Evolutionary conservation across 1,140 invertebrate genomes (phyloP).

Genomic region (Conus ventricosus): DNA sequence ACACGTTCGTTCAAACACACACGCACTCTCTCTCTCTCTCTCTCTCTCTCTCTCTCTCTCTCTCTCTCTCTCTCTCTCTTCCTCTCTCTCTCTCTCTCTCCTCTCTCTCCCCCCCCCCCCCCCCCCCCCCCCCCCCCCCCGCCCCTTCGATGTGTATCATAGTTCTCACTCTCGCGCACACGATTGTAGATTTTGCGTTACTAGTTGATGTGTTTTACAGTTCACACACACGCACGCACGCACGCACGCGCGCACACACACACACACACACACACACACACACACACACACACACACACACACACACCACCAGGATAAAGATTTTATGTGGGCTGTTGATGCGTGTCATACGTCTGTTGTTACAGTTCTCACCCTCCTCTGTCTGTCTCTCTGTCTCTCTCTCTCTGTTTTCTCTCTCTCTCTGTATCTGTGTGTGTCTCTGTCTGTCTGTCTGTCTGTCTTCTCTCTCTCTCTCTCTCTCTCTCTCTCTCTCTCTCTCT

Average conservation of each 20-base stretch:
- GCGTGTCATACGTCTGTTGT: no score
- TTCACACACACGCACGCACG: neutral
- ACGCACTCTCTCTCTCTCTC: constrained; percentile 37
- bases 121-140: neutral
- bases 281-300: neutral
- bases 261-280: neutral
- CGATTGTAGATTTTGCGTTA: neutral
- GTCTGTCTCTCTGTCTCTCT: no score
- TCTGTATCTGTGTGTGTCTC: no score
- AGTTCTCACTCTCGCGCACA: no score
- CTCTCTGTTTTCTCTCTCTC: no score
- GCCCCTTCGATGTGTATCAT: neutral
- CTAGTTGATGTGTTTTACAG: neutral
- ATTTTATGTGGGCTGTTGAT: no score
- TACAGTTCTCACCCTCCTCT: no score
- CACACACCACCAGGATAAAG: neutral
- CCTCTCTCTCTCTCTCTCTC: neutral
- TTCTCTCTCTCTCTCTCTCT: no score
- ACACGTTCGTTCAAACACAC: neutral
- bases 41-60: constrained; percentile 42
- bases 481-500: no score
- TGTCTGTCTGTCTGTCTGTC: no score
- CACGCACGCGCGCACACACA: neutral
- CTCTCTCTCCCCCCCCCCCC: neutral
- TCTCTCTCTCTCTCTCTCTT: neutral